These are phyloP conservation scores for roundworm (Caenorhabditis elegans) DNA, from an alignment of 1,140 invertebrate genomes.

Conservation along the genomic window WBcel235 BX284606.5:5096001-5096500, in stretches of 20 bases:
- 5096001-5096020: too few relatives aligned
- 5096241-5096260: conserved; percentile 25
- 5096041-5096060: too few relatives aligned
- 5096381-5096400: conserved; percentile 46
- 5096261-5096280: conserved; percentile 23
- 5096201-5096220: conserved; percentile 19
- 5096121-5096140: conserved; percentile 24
- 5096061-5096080: too few relatives aligned
- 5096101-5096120: too few relatives aligned
- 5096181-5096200: conserved; percentile 26
- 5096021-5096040: too few relatives aligned
- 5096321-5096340: neutral
- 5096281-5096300: conserved; percentile 21
- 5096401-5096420: conserved; percentile 39
- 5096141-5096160: neutral
- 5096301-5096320: conserved; percentile 18
- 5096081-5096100: too few relatives aligned
- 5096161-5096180: neutral
- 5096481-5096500: neutral
- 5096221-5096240: neutral
- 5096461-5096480: neutral
- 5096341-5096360: conserved; percentile 8
- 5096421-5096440: conserved; percentile 51
- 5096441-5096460: conserved; percentile 33
- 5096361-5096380: conserved; percentile 38